Evolutionary conservation across 2,888 invertebrate species (phyloP), one percentile per base, ranked within the genome.

Genomic region (Brachyptera putata): DNA sequence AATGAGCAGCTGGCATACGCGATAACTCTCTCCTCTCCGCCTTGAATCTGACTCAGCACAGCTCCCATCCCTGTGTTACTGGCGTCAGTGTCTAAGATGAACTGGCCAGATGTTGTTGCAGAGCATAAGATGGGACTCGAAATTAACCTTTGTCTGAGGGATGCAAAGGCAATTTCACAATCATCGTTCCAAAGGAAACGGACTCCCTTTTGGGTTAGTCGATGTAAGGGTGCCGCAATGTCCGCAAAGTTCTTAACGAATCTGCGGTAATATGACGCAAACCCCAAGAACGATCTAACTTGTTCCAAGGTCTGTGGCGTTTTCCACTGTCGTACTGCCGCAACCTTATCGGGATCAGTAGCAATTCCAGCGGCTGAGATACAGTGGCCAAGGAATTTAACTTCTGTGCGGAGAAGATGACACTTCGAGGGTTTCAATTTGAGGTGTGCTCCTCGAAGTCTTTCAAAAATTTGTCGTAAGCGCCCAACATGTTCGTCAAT

Each of bases 1-100:
- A n/a, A n/a, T n/a, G n/a, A n/a, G n/a, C n/a, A n/a, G n/a, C n/a
- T n/a, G n/a, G n/a, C n/a, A n/a, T n/a, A n/a, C n/a, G n/a, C n/a
- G n/a, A n/a, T n/a, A n/a, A n/a, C n/a, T n/a, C n/a, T n/a, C n/a
- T n/a, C n/a, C n/a, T n/a, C n/a, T n/a, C n/a, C n/a, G n/a, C n/a
- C n/a, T n/a, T n/a, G n/a, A n/a, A 22, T 16, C 50, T 18, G 65
- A 3, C 49, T 62, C 1, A 65, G 41, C 1, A 65, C 64, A 7
- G 62, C 61, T 2, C 61, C 63, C 1, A 65, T 24, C 0, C 58
- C 61, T 21, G 30, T 55, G 16, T 59, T 59, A 1, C 61, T 57
- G n/a, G 64, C 63, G 56, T 65, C 63, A 14, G 36, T 37, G 5
- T 16, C 22, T 1, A 55, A 18, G 18, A 9, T 18, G 14, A 55